Conservation (phyloP, 37 sponge, comb jelly and placozoan genomes). For the Tethya wilhelma region DNA sequence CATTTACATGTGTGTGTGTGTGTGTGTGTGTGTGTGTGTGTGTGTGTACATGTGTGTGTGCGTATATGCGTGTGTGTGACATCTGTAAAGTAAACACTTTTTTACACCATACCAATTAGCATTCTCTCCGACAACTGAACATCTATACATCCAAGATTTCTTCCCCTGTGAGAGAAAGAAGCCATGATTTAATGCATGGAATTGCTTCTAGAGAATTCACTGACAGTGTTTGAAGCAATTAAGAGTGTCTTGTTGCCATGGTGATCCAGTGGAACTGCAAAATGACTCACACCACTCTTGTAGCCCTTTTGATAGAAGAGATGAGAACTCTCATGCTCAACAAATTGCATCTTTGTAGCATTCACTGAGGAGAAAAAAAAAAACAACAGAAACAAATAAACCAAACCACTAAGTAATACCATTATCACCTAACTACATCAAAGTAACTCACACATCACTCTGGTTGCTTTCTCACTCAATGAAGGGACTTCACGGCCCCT, state of each 20-base stretch:
- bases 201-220: background rate
- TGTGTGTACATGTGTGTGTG: conserved; percentile 25
- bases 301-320: conserved; percentile 13
- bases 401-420: background rate
- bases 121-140: background rate
- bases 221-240: conserved; percentile 32
- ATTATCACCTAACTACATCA: background rate
- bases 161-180: background rate
- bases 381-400: background rate
- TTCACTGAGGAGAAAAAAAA: background rate
- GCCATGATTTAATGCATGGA: background rate
- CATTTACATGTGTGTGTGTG: conserved; percentile 14
- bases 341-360: background rate
- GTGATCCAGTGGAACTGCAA: conserved; percentile 5
- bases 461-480: too few species aligned
- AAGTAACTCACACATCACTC: too few species aligned
- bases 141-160: conserved; percentile 18
- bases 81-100: too few species aligned
- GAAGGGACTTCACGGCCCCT: conserved; percentile 22
- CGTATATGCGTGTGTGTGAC: background rate
- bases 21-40: background rate
- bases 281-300: background rate
- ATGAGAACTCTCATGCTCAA: background rate
- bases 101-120: background rate
- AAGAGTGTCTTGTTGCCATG: background rate